Evolutionary conservation across 1,140 invertebrate species (phyloP).

Genomic region (Protaetia brevitarsis): DNA sequence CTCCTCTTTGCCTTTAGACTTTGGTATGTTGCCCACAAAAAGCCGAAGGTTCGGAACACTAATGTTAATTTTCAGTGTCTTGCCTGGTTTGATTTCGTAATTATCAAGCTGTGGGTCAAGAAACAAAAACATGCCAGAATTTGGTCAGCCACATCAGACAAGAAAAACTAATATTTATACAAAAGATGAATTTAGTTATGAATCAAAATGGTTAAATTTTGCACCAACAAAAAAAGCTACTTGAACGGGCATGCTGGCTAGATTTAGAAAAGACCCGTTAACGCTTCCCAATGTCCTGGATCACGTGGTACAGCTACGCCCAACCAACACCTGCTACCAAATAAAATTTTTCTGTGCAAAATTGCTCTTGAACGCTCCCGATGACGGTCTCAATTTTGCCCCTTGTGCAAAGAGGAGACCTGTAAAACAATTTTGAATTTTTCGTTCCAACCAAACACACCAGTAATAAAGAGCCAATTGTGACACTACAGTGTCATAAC

Average conservation of each 20-base stretch:
- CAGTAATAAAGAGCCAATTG: conserved; percentile 39
- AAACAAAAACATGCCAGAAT: conserved; percentile 65
- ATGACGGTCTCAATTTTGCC: conserved; percentile 60
- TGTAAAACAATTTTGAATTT: conserved; percentile 57
- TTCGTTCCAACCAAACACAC: conserved; percentile 40
- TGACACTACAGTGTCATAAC: conserved; percentile 28
- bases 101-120: conserved; percentile 94
- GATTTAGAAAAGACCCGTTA: conserved; percentile 28
- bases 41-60: conserved; percentile 99
- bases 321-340: conserved; percentile 26
- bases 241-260: conserved; percentile 38
- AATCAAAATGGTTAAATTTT: conserved; percentile 43
- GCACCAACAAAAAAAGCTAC: conserved; percentile 36
- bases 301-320: conserved; percentile 22
- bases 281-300: conserved; percentile 23
- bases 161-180: conserved; percentile 7
- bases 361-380: not conserved
- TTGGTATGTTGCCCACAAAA: conserved; percentile 99
- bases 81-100: conserved; percentile 99
- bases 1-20: conserved; percentile 99
- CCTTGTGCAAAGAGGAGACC: conserved; percentile 82
- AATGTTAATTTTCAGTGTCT: conserved; percentile 99
- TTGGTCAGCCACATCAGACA: conserved; percentile 43
- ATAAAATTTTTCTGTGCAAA: conserved; percentile 16
- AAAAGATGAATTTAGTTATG: conserved; percentile 12